Percentiles rank a stretch among this genome's conserved stretches.
phyloP scores from a whole-genome alignment of 2,113 vertebrate species.

The Micronycteris hirsuta region DNA sequence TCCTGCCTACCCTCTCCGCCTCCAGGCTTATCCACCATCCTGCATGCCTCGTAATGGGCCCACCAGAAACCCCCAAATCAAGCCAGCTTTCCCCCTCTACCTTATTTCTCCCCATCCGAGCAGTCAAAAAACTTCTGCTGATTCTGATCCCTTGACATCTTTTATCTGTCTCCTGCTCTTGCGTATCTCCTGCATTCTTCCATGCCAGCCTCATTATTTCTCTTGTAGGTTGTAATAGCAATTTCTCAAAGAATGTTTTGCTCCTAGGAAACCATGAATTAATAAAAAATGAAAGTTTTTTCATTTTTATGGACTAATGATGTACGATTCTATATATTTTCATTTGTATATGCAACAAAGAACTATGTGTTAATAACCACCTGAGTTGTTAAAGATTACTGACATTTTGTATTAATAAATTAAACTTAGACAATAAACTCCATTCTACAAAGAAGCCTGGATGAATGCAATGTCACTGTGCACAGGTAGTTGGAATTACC shows the following conservation, averaged over 20 bases:
- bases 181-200: neutral
- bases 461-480: neutral
- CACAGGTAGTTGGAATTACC: neutral
- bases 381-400: neutral
- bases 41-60: neutral
- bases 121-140: neutral
- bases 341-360: neutral
- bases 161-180: neutral
- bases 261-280: neutral
- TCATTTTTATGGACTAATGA: neutral
- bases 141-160: neutral
- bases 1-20: neutral
- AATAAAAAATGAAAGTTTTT: neutral
- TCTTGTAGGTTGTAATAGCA: neutral
- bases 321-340: neutral
- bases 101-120: neutral
- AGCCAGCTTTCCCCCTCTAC: neutral
- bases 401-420: neutral
- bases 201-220: neutral
- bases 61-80: neutral
- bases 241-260: neutral
- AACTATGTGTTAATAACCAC: neutral
- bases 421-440: neutral
- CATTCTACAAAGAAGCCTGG: neutral
- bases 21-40: neutral